These are phyloP conservation scores for Nyleta sp. DNA, from an alignment of 2,888 invertebrate genomes.

Conservation along the genomic window DNA sequence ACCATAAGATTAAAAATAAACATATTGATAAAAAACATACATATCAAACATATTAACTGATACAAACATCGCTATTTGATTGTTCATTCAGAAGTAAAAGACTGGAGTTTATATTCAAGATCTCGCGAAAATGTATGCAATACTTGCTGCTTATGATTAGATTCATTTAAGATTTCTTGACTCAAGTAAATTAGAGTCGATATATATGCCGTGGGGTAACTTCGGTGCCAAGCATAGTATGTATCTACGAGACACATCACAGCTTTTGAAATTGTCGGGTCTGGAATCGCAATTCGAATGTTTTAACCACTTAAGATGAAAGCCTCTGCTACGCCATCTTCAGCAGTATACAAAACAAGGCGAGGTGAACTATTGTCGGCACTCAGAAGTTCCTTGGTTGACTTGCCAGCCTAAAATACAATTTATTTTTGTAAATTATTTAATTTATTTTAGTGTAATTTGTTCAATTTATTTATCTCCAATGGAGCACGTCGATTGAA, in stretches of 20 bases:
- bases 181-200: slow-evolving; percentile 16
- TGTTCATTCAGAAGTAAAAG: too few relatives aligned
- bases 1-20: too few relatives aligned
- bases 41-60: too few relatives aligned
- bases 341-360: slow-evolving; percentile 28
- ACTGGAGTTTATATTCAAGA: neutral
- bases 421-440: too few relatives aligned
- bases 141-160: slow-evolving; percentile 11
- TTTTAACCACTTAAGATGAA: slow-evolving; percentile 21
- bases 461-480: too few relatives aligned
- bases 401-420: slow-evolving; percentile 27
- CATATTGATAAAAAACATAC: too few relatives aligned
- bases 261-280: slow-evolving; percentile 24
- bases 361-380: slow-evolving; percentile 13
- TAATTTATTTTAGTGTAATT: too few relatives aligned
- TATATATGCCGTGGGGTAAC: slow-evolving; percentile 24
- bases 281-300: slow-evolving; percentile 11
- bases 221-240: slow-evolving; percentile 30
- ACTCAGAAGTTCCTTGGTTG: slow-evolving; percentile 17
- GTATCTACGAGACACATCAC: slow-evolving; percentile 11
- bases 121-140: slow-evolving; percentile 23
- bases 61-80: too few relatives aligned
- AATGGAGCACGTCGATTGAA: too few relatives aligned
- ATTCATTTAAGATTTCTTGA: slow-evolving; percentile 32
- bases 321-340: slow-evolving; percentile 21